Evolutionary conservation across 2,888 invertebrate species (phyloP).

Genomic region (Hyposoter dolosus): DNA sequence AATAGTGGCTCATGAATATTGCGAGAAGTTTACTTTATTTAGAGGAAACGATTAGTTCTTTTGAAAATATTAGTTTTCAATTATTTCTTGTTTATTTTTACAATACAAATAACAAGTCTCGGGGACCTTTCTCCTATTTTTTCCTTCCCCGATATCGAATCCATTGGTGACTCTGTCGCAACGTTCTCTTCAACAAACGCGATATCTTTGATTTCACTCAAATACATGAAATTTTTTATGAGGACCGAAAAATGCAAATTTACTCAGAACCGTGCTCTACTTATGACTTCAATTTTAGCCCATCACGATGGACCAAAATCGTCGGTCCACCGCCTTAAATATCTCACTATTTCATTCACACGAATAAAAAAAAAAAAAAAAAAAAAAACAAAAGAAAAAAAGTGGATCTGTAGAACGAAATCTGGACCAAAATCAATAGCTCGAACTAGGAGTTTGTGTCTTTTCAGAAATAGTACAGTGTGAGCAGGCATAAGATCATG

Average conservation of each 20-base stretch:
- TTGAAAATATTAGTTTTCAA: not conserved
- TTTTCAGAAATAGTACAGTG: constrained; percentile 9
- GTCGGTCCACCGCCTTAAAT: not conserved
- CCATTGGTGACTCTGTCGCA: not conserved
- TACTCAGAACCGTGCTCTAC: not conserved
- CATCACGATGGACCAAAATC: not conserved
- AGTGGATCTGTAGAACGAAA: not conserved
- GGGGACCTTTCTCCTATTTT: not conserved
- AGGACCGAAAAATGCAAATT: not conserved
- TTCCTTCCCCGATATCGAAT: not conserved
- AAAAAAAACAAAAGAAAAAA: not conserved
- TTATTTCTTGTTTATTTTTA: not conserved
- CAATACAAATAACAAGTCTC: not conserved
- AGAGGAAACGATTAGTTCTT: not conserved
- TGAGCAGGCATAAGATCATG: constrained; percentile 24
- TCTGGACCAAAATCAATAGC: constrained; percentile 40
- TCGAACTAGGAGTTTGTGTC: not conserved
- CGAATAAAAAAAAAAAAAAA: not conserved
- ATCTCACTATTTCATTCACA: not conserved
- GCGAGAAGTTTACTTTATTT: constrained; percentile 13
- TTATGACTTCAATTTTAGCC: not conserved
- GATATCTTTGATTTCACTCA: not conserved
- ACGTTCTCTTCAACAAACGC: not conserved
- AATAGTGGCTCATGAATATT: constrained; percentile 23
- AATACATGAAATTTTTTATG: not conserved